Conservation (phyloP, 2,888 invertebrate species). For the Ellobium chinense region DNA sequence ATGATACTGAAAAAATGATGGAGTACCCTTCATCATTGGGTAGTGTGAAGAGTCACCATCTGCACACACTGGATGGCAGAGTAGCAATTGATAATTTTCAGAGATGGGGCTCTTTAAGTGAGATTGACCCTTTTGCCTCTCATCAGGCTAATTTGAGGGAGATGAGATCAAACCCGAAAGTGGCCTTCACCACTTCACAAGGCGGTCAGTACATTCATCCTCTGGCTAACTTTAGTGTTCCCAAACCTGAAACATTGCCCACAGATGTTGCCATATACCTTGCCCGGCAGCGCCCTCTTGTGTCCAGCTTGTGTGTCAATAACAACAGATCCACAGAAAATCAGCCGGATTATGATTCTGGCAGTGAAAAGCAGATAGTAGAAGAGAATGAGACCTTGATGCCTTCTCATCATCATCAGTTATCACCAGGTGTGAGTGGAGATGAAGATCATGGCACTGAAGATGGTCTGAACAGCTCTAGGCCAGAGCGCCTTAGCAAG, state of each 20-base stretch:
- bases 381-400: background rate
- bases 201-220: too few species aligned
- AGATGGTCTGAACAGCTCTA: background rate
- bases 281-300: background rate
- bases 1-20: constrained; percentile 7
- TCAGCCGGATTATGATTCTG: background rate
- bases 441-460: background rate
- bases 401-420: too few species aligned
- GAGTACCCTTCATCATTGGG: constrained; percentile 2
- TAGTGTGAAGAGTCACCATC: background rate
- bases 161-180: too few species aligned
- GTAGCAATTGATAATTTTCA: background rate
- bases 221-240: background rate
- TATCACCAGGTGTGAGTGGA: background rate
- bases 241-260: background rate
- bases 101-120: background rate
- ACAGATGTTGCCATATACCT: constrained; percentile 14
- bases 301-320: constrained; percentile 1
- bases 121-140: background rate
- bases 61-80: background rate
- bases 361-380: background rate
- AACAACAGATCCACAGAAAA: constrained; percentile 17
- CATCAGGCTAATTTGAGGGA: background rate
- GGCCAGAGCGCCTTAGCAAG: background rate
- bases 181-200: too few species aligned